Evolutionary conservation across 2,797 vertebrate genomes (phyloP).

Genomic region (Anas flavirostris): DNA sequence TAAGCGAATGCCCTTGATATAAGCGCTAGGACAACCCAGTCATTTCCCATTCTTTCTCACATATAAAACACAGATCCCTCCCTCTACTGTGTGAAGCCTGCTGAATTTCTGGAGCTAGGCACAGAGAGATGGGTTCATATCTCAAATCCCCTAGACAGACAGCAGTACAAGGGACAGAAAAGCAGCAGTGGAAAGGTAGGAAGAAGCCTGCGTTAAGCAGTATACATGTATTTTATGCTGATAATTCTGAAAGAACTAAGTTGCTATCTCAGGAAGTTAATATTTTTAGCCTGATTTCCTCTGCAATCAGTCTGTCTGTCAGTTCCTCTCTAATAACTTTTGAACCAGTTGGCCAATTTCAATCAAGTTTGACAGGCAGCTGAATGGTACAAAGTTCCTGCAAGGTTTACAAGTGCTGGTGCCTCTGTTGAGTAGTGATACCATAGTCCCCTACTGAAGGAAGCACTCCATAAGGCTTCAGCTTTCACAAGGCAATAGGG

Average conservation of each 20-base stretch:
- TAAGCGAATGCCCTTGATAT: background rate
- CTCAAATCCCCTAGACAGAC: background rate
- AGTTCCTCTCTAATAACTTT: slow-evolving; percentile 11
- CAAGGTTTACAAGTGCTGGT: background rate
- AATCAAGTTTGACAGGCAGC: background rate
- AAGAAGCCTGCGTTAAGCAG: background rate
- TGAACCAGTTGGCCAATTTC: slow-evolving; percentile 5
- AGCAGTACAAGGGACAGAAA: background rate
- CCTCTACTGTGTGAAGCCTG: background rate
- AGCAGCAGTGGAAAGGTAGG: background rate
- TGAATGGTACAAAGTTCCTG: background rate
- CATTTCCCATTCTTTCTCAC: background rate
- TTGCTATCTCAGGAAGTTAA: background rate
- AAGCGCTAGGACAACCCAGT: background rate
- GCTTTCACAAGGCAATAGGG: background rate
- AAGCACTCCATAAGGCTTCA: background rate
- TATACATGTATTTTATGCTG: background rate
- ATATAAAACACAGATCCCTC: background rate
- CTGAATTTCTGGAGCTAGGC: background rate
- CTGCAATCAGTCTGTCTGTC: slow-evolving; percentile 27
- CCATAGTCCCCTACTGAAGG: background rate
- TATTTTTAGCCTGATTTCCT: slow-evolving; percentile 46
- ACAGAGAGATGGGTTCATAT: background rate
- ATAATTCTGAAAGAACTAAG: slow-evolving; percentile 18
- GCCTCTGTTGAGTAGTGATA: accelerated